Conservation (phyloP, 2,888 invertebrate species). For the Agelastica alni region DNA sequence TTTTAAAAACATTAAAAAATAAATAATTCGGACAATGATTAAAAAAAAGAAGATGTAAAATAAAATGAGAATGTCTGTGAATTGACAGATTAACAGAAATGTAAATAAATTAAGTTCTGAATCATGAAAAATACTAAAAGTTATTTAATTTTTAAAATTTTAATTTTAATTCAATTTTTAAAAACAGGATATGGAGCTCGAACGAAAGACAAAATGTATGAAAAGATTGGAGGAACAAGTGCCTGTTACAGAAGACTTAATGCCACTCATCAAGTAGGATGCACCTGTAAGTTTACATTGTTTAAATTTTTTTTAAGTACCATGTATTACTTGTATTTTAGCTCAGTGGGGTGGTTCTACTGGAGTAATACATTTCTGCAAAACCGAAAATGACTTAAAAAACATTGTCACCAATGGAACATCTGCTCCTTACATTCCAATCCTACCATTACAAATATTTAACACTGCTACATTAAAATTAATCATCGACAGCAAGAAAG, state of each 20-base stretch:
- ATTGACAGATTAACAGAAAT: too few relatives aligned
- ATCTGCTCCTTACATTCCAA: conserved; percentile 80
- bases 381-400: conserved; percentile 66
- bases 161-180: conserved; percentile 13
- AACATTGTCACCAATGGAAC: conserved; percentile 74
- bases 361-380: conserved; percentile 80
- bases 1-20: too few relatives aligned
- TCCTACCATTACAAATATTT: conserved; percentile 69
- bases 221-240: conserved; percentile 69
- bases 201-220: conserved; percentile 81
- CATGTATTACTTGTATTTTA: conserved; percentile 50
- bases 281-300: conserved; percentile 78
- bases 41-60: background rate
- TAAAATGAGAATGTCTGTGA: too few relatives aligned
- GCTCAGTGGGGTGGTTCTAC: conserved; percentile 79
- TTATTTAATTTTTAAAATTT: conserved; percentile 11
- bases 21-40: background rate
- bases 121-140: conserved; percentile 14
- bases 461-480: conserved; percentile 60
- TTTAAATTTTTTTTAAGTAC: background rate
- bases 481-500: conserved; percentile 59
- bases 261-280: conserved; percentile 94
- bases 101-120: conserved; percentile 15
- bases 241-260: conserved; percentile 90
- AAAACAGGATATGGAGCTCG: conserved; percentile 63